These are phyloP conservation scores for Schrankia costaestrigalis DNA, from an alignment of 2,888 invertebrate species.

Conservation along the genomic window DNA sequence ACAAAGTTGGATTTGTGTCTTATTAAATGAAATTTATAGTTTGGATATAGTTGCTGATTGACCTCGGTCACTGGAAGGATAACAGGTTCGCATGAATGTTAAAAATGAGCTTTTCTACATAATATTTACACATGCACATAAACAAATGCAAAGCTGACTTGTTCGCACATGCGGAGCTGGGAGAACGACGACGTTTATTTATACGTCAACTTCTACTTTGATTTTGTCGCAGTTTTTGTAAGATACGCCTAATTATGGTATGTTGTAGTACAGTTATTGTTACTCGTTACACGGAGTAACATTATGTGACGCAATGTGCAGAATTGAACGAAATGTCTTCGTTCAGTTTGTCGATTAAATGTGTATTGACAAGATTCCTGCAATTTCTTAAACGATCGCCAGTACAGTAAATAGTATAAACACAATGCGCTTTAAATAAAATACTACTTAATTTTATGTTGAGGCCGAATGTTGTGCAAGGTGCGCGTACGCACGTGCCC, in stretches of 20 bases:
- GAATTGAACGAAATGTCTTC: too few relatives aligned
- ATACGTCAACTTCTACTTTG: too few relatives aligned
- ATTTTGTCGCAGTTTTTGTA: slow-evolving; percentile 1
- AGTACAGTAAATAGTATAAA: slow-evolving; percentile 36
- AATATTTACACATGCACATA: slow-evolving; percentile 31
- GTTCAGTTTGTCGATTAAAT: slow-evolving; percentile 20
- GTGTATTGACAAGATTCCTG: slow-evolving; percentile 22
- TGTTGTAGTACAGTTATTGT: too few relatives aligned
- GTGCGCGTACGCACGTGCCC: slow-evolving; percentile 77
- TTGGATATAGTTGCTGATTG: slow-evolving; percentile 75
- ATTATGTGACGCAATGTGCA: not conserved
- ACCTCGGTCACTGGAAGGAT: slow-evolving; percentile 73
- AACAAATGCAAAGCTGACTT: slow-evolving; percentile 16
- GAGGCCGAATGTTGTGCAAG: slow-evolving; percentile 66
- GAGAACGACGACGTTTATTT: too few relatives aligned
- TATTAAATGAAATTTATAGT: slow-evolving; percentile 81
- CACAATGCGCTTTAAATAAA: slow-evolving; percentile 54
- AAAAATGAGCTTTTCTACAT: slow-evolving; percentile 54
- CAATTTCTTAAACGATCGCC: slow-evolving; percentile 18
- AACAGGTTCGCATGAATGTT: slow-evolving; percentile 61
- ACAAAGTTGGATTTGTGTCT: slow-evolving; percentile 76
- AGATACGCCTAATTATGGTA: too few relatives aligned
- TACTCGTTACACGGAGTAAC: too few relatives aligned
- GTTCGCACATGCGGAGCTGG: slow-evolving; percentile 15
- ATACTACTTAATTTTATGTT: slow-evolving; percentile 56